Evolutionary conservation across 2,888 invertebrate genomes (phyloP), one percentile per base, ranked within the genome.

Genomic region (Anoplius nigerrimus): DNA sequence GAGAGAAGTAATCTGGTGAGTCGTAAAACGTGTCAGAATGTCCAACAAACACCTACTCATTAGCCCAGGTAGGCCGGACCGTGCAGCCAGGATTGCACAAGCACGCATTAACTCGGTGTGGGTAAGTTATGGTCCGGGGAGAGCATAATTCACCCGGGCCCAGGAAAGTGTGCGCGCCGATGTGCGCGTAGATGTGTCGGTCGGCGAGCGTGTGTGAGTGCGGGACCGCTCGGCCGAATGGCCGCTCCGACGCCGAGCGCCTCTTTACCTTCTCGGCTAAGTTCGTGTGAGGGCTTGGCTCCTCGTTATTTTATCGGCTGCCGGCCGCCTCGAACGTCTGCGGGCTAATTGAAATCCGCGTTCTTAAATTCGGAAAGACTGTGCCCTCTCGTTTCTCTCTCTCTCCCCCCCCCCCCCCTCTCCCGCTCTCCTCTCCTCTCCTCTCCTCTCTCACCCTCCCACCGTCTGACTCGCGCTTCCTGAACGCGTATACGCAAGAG

Each of bases 1-100:
- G 74, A 69, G 76, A 80, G 82, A 82, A 82, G 85, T 86, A 86
- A 86, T 87, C 86, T 84, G 83, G 82, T 83, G 82, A 87, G 86
- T 86, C 86, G 87, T 87, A 87, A 87, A 87, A 85, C 84, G 87
- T 85, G 86, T 86, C 86, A 83, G 84, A 85, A 85, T 83, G 87
- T 87, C 87, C 82, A 84, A 84, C 84, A 84, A 87, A 87, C 87
- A 87, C 87, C 87, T 87, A 87, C 87, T 87, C 87, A 87, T 87
- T 87, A 87, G 87, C 83, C 80, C 85, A 85, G 85, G 85, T 85
- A 85, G 84, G 80, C 81, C 71, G 78, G 76, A 74, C 80, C 78
- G 74, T 72, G 75, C 77, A 70, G 70, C 51, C 46, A 71, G 77
- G 78, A 86, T 86, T 86, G 83, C 84, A 85, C 84, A 85, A 82